Evolutionary conservation across 1,140 invertebrate genomes (phyloP).

Genomic region (Dinoponera quadriceps): DNA sequence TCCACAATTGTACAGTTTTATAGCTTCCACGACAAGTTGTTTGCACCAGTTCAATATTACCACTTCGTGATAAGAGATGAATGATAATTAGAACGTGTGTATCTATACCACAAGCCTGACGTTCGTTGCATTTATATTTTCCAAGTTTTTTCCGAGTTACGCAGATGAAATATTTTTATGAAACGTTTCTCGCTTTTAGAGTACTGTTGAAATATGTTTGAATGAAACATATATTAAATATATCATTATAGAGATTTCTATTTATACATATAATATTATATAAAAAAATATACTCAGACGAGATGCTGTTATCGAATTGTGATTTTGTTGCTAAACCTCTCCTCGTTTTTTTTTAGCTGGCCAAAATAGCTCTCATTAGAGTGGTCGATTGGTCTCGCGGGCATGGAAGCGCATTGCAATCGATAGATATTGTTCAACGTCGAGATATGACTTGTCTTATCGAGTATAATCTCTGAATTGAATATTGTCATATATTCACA

Average conservation of each 20-base stretch:
- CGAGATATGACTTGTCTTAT: not conserved
- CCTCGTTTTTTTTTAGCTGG: not conserved
- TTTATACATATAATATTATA: slow-evolving; percentile 20
- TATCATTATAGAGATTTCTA: not conserved
- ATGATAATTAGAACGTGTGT: not conserved
- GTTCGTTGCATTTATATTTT: slow-evolving; percentile 26
- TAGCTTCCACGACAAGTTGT: not conserved
- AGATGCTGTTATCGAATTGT: not conserved
- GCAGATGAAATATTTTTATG: not conserved
- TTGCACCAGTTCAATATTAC: not conserved
- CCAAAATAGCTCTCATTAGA: not conserved
- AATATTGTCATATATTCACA: not conserved
- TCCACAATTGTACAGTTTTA: not conserved
- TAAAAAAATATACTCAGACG: not conserved
- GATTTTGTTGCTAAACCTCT: not conserved
- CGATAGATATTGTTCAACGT: slow-evolving; percentile 13
- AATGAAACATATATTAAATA: too few species aligned
- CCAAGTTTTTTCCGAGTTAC: too few species aligned
- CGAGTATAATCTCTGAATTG: not conserved
- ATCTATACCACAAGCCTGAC: not conserved
- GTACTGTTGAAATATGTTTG: not conserved
- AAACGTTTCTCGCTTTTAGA: not conserved
- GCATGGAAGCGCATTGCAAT: not conserved
- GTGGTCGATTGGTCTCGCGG: not conserved
- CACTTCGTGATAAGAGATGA: not conserved